Evolutionary conservation across 2,797 vertebrate species (phyloP).

Genomic region (Discoglossus pictus): DNA sequence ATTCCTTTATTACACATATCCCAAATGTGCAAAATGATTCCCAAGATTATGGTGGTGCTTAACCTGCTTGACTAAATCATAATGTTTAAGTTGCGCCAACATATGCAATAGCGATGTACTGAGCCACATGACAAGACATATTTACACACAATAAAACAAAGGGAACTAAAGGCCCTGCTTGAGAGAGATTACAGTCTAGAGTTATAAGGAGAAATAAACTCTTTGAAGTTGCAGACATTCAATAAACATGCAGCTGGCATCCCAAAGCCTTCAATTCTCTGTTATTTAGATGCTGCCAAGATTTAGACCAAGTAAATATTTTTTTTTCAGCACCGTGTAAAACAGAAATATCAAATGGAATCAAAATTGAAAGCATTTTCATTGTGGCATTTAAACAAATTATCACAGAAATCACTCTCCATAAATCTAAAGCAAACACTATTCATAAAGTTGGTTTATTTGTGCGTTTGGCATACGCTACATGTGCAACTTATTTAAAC

Average conservation of each 20-base stretch:
- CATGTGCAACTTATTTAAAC: slow-evolving; percentile 33
- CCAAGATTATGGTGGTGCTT: too few relatives aligned
- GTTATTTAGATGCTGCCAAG: slow-evolving; percentile 12
- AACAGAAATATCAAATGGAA: slow-evolving; percentile 16
- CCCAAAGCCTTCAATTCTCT: slow-evolving; percentile 52
- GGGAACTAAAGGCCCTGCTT: too few relatives aligned
- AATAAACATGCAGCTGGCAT: slow-evolving; percentile 75
- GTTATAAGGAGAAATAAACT: too few relatives aligned
- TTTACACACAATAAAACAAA: too few relatives aligned
- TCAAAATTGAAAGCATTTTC: slow-evolving; percentile 21
- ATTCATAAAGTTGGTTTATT: background rate
- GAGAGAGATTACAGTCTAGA: too few relatives aligned
- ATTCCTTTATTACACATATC: too few relatives aligned
- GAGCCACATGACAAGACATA: too few relatives aligned
- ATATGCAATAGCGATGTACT: too few relatives aligned
- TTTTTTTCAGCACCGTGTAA: slow-evolving; percentile 4
- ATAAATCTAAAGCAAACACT: slow-evolving; percentile 26
- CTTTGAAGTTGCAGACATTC: slow-evolving; percentile 75
- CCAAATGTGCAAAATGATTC: too few relatives aligned
- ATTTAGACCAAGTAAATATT: slow-evolving; percentile 13
- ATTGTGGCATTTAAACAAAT: slow-evolving; percentile 39
- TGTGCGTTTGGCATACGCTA: slow-evolving; percentile 13
- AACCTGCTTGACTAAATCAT: too few relatives aligned
- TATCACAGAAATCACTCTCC: slow-evolving; percentile 23
- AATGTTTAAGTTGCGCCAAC: too few relatives aligned